These are phyloP conservation scores for Microtus montanus DNA, from an alignment of 2,113 vertebrate species.

Conservation along the genomic window DNA sequence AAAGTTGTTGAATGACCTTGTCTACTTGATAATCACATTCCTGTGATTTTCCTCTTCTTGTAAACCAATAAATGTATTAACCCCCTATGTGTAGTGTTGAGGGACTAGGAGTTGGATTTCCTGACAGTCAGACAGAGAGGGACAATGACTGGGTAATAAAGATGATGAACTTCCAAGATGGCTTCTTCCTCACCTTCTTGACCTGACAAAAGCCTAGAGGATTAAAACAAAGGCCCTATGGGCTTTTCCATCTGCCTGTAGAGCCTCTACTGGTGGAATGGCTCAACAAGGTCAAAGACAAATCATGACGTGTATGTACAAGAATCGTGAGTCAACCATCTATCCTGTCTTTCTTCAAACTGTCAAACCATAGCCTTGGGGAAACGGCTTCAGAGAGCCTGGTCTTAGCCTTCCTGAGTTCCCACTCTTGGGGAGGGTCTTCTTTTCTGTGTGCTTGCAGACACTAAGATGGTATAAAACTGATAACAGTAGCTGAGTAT, in stretches of 20 bases:
- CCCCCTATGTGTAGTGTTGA: neutral
- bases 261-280: too few relatives aligned
- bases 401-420: neutral
- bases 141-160: too few relatives aligned
- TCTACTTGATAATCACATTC: neutral
- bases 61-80: neutral
- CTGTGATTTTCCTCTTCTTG: neutral
- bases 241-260: neutral
- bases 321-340: neutral
- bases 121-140: neutral
- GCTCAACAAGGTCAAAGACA: neutral
- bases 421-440: neutral
- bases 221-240: neutral
- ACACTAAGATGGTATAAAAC: neutral
- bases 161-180: neutral
- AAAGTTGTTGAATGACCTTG: neutral
- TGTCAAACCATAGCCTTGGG: neutral
- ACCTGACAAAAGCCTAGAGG: neutral
- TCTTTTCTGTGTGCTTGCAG: neutral
- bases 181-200: neutral
- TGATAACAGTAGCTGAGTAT: neutral
- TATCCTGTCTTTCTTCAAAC: neutral
- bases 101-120: neutral
- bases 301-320: neutral
- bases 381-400: neutral